Conservation (phyloP, 2,797 vertebrate species). For the Champsocephalus esox region DNA sequence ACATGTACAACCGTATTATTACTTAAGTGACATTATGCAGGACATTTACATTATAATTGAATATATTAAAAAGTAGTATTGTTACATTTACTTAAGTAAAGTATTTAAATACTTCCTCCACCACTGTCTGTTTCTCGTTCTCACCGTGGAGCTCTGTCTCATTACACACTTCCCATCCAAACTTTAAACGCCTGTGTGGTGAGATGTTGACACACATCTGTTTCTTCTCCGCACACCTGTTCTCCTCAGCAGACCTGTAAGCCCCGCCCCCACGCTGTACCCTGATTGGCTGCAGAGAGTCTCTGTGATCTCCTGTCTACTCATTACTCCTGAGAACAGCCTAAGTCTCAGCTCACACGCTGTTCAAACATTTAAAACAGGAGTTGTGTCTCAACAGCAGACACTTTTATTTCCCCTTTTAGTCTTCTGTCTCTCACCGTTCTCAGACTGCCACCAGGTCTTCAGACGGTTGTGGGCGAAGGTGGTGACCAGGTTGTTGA, state of each 20-base stretch:
- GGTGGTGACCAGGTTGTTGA: slow-evolving; percentile 96
- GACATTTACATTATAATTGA: not conserved
- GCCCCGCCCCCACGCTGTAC: slow-evolving; percentile 33
- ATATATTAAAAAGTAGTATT: no score
- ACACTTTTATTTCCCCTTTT: not conserved
- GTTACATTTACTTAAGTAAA: not conserved
- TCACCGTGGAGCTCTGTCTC: slow-evolving; percentile 23
- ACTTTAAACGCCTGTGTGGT: slow-evolving; percentile 40
- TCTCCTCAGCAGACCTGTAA: slow-evolving; percentile 67
- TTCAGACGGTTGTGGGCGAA: slow-evolving; percentile 96
- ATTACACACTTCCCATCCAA: slow-evolving; percentile 34
- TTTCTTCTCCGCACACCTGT: slow-evolving; percentile 72
- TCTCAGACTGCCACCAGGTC: slow-evolving; percentile 99
- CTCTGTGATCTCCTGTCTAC: slow-evolving; percentile 71
- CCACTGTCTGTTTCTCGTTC: not conserved
- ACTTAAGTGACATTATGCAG: not conserved
- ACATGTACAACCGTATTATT: no score
- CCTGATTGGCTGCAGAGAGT: slow-evolving; percentile 45
- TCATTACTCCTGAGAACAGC: slow-evolving; percentile 74
- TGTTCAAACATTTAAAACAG: slow-evolving; percentile 4
- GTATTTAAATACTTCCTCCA: not conserved
- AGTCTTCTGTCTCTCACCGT: slow-evolving; percentile 82
- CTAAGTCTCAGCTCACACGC: slow-evolving; percentile 31
- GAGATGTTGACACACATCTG: slow-evolving; percentile 64
- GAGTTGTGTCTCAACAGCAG: not conserved